A percentile compares a stretch with the other conserved stretches of the same genome.
phyloP scores from a whole-genome alignment of 1,140 invertebrate genomes.

The Macrocentrus cingulum region DNA sequence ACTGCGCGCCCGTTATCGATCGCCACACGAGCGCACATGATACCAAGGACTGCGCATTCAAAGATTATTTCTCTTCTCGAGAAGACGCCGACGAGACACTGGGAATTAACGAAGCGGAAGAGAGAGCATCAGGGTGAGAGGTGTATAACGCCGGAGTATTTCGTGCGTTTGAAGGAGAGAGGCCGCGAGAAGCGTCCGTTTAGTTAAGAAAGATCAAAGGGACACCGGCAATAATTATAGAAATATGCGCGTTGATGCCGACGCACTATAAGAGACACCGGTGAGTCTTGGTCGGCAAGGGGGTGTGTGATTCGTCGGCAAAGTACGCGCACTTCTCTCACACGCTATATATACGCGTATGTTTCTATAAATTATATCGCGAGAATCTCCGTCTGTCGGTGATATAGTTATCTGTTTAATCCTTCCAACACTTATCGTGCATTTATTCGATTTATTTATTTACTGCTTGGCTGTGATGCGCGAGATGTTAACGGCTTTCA shows the following conservation, averaged over 20 bases:
- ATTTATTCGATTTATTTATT: too few species aligned
- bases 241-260: constrained; percentile 19
- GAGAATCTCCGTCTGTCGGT: constrained; percentile 36
- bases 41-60: constrained; percentile 23
- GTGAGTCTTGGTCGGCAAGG: constrained; percentile 6
- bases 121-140: constrained; percentile 23
- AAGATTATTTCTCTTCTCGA: constrained; percentile 8
- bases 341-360: background rate
- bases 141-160: constrained; percentile 14
- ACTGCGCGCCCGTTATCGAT: constrained; percentile 46
- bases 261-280: constrained; percentile 2
- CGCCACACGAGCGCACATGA: constrained; percentile 29
- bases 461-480: too few species aligned
- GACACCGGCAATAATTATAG: constrained; percentile 22
- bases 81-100: background rate
- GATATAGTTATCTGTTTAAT: constrained; percentile 54
- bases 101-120: constrained; percentile 28
- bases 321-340: constrained; percentile 1
- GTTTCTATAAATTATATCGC: background rate
- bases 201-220: constrained; percentile 22
- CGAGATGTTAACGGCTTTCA: too few species aligned
- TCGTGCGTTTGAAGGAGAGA: background rate
- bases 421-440: constrained; percentile 29
- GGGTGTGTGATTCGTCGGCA: constrained; percentile 20
- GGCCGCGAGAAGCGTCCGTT: constrained; percentile 2